Evolutionary conservation across 2,888 invertebrate genomes (phyloP).

Genomic region (Danaus chrysippus): DNA sequence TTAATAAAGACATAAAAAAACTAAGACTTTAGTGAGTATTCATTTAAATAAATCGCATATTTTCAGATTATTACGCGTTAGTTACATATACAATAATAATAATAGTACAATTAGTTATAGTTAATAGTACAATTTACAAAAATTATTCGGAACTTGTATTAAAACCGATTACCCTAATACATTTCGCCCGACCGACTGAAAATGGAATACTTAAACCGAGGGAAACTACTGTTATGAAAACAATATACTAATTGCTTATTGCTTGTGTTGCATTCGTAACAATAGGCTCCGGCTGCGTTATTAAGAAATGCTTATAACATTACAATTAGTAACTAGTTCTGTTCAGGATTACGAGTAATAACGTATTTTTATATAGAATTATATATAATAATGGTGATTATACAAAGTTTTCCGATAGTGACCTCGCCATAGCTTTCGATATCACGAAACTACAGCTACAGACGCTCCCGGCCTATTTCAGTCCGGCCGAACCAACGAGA

Average conservation of each 20-base stretch:
- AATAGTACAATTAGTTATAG: too few relatives aligned
- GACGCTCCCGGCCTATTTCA: conserved; percentile 76
- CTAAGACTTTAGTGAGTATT: too few relatives aligned
- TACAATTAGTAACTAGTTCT: conserved; percentile 53
- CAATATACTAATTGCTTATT: conserved; percentile 53
- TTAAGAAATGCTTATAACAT: conserved; percentile 47
- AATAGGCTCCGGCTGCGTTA: conserved; percentile 41
- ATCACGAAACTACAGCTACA: conserved; percentile 70
- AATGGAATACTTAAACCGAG: conserved; percentile 33
- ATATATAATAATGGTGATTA: conserved; percentile 25
- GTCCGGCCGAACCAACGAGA: conserved; percentile 60
- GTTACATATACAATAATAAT: too few relatives aligned
- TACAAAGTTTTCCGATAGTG: conserved; percentile 66
- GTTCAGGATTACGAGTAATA: conserved; percentile 8
- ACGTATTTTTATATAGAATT: conserved; percentile 6
- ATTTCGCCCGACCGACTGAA: too few relatives aligned
- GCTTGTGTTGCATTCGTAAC: conserved; percentile 42
- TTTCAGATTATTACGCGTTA: too few relatives aligned
- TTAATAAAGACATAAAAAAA: too few relatives aligned
- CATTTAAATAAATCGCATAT: too few relatives aligned
- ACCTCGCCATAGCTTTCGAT: conserved; percentile 73
- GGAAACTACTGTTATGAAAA: conserved; percentile 56
- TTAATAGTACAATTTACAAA: too few relatives aligned
- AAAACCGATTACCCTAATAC: too few relatives aligned
- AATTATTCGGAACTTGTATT: too few relatives aligned